Conservation (phyloP, 2,797 vertebrate species). For the Parotocinclus haroldoi region DNA sequence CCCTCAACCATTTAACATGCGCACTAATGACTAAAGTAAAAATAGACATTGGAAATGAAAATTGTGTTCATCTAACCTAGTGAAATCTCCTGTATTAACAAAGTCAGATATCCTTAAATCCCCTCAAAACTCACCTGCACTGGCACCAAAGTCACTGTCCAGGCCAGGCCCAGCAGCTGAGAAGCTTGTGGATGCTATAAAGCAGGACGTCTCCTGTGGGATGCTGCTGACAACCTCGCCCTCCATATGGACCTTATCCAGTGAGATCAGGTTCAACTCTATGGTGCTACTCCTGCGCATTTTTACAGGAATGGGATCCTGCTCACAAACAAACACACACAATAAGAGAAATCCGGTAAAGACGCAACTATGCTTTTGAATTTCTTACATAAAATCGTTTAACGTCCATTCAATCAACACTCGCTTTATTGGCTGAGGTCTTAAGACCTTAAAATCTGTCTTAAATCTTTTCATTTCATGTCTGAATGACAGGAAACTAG, state of each 20-base stretch:
- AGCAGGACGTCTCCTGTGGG: slow-evolving; percentile 51
- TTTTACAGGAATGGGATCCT: slow-evolving; percentile 46
- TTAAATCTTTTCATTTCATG: no score
- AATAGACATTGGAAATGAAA: no score
- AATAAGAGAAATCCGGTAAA: not conserved
- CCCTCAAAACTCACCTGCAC: slow-evolving; percentile 63
- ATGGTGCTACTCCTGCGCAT: slow-evolving; percentile 57
- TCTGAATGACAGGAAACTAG: no score
- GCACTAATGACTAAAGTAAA: no score
- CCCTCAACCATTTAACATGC: no score
- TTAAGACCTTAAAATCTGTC: no score
- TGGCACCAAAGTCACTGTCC: slow-evolving; percentile 82
- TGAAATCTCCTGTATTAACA: not conserved
- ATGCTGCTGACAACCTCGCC: slow-evolving; percentile 60
- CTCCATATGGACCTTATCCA: slow-evolving; percentile 54
- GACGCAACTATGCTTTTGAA: no score
- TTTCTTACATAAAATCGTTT: no score
- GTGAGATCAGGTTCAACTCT: slow-evolving; percentile 50
- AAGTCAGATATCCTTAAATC: not conserved
- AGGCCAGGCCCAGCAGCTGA: slow-evolving; percentile 72
- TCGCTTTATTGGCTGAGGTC: no score
- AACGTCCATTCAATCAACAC: no score
- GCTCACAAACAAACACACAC: slow-evolving; percentile 26
- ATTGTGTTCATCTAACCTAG: no score
- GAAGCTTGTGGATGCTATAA: slow-evolving; percentile 44